Base-by-base conservation (phyloP, 2,113 vertebrate genomes). In the Symphodus melops region DNA sequence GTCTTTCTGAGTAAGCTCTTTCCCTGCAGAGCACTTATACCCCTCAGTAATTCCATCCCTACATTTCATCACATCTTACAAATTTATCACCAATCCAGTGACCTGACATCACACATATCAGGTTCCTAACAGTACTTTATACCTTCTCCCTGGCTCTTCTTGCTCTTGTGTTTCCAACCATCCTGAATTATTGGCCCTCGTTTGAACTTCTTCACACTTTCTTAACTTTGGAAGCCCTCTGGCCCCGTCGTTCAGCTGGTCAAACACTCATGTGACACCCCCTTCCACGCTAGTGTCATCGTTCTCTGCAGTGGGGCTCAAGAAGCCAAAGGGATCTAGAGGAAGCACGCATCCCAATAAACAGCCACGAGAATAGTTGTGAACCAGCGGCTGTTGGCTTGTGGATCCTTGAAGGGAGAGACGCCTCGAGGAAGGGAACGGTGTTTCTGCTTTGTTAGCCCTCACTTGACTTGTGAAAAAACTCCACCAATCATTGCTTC, bases 301-400 rank as follows among this genome's bases (percentile, higher is more conserved):
- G 20, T 58, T 59, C 63, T 13, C 25, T 17, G 51, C 77, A 12
- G 20, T 64, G 54, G 53, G 66, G 55, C 54, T 69, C 44, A 28
- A 71, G 79, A 59, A 79, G 58, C 23, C 5, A 9, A 2, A 19
- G 42, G 58, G 74, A 81, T 81, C 41, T 21, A 28, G 51, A 64
- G 21, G 68, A 73, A 82, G 86, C 90, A 90, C 51, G 66, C 53
- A 57, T 84, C 86, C 73, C 80, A 84, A 93, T 93, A 92, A 94
- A 93, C 92, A 91, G 83, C 49, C 66, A 89, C 89, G 67, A 77
- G 90, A 93, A 93, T 92, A 94, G 88, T 83, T 56, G 49, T 12
- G 13, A 10, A 52, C 10, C 1, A 5, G 6, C 8, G 44, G 41
- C 20, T 11, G 59, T n/a, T 68, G 59, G 58, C 59, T 61, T 39